These are phyloP conservation scores for Calidris pygmaea DNA, from an alignment of 2,113 vertebrate genomes.

Conservation along the genomic window DNA sequence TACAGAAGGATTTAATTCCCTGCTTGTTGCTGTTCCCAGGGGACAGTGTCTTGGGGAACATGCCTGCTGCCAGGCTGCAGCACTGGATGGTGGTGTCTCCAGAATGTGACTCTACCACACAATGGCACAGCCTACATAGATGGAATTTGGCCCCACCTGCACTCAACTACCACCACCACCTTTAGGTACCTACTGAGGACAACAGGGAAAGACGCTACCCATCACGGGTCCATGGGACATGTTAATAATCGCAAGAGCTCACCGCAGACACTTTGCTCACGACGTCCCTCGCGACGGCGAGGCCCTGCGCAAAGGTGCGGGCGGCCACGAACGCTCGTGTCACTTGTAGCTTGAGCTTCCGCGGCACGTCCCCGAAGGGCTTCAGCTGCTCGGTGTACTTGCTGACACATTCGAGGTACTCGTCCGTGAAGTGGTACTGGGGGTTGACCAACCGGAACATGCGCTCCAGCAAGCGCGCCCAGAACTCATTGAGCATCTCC, in stretches of 20 bases:
- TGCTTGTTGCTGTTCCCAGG: not conserved
- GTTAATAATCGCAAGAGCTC: constrained; percentile 26
- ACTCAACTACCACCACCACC: rapidly evolving
- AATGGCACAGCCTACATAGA: rapidly evolving
- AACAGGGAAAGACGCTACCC: not conserved
- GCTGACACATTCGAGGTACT: constrained; percentile 95
- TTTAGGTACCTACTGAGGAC: not conserved
- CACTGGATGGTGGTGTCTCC: not conserved
- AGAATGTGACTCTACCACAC: rapidly evolving
- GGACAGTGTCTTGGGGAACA: not conserved
- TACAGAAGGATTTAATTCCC: constrained; percentile 38
- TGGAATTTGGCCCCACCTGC: not conserved
- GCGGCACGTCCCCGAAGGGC: constrained; percentile 93
- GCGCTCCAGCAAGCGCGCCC: constrained; percentile 92
- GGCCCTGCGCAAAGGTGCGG: constrained; percentile 90
- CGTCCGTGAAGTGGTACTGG: constrained; percentile 90
- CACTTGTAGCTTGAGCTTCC: constrained; percentile 93
- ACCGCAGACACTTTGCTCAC: constrained; percentile 89
- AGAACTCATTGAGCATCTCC: constrained; percentile 94
- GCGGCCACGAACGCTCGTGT: constrained; percentile 89
- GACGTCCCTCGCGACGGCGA: constrained; percentile 86
- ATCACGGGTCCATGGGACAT: rapidly evolving
- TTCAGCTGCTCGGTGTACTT: constrained; percentile 93
- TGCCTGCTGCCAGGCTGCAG: not conserved
- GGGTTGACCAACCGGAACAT: constrained; percentile 97